Evolutionary conservation across 35 echinoderm and acorn worm species (phyloP).

Genomic region (Heliocidaris erythrogramma): DNA sequence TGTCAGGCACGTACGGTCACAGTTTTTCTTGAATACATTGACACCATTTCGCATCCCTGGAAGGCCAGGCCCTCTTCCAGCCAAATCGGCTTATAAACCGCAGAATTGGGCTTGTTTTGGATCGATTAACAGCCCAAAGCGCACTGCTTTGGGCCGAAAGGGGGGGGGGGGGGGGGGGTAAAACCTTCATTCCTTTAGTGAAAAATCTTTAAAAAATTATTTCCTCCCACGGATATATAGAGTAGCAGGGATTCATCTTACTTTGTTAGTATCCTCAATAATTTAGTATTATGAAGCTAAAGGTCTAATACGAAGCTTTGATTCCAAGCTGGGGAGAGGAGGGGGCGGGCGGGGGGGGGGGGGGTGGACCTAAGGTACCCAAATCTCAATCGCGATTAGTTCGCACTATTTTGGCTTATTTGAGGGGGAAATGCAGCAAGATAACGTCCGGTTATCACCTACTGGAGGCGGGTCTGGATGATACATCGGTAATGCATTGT

Average conservation of each 20-base stretch:
- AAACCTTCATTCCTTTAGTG: too few relatives aligned
- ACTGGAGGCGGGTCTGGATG: not conserved
- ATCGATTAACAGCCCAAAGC: not conserved
- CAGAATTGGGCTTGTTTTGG: not conserved
- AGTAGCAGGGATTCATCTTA: too few relatives aligned
- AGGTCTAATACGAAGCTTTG: too few relatives aligned
- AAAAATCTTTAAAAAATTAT: too few relatives aligned
- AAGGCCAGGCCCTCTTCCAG: not conserved
- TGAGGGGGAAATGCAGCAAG: not conserved
- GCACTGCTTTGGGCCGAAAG: too few relatives aligned
- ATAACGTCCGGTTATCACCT: not conserved
- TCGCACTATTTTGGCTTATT: not conserved
- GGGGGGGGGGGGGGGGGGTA: too few relatives aligned
- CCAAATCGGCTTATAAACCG: not conserved
- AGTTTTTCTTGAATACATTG: constrained; percentile 12
- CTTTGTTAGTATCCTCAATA: too few relatives aligned
- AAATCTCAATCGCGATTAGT: not conserved
- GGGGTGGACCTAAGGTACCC: too few relatives aligned
- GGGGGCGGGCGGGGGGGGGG: too few relatives aligned
- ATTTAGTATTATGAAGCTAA: too few relatives aligned
- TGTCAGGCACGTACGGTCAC: not conserved
- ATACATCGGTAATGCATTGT: not conserved
- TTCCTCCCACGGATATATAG: too few relatives aligned
- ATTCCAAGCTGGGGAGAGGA: too few relatives aligned
- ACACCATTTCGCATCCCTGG: not conserved